These are phyloP conservation scores for Drosophila affinis DNA, from an alignment of 2,888 invertebrate species.

Conservation along the genomic window DNA sequence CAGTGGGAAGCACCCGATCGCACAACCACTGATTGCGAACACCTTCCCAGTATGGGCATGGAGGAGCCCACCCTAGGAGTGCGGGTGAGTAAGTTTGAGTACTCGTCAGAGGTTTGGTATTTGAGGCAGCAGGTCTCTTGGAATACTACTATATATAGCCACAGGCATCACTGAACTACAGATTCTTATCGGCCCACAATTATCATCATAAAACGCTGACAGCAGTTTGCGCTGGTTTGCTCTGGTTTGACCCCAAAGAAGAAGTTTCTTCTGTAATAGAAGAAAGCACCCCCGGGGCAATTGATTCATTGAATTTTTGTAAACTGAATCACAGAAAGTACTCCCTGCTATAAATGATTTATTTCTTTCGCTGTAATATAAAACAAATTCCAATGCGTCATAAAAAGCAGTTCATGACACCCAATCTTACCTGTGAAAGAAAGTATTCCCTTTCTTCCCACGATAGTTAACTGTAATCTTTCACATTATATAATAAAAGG, in stretches of 20 bases:
- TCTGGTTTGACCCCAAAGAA: neutral
- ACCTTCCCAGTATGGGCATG: constrained; percentile 17
- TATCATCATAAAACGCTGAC: neutral
- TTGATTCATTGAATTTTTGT: constrained; percentile 10
- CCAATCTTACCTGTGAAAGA: neutral
- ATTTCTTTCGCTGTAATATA: constrained; percentile 5
- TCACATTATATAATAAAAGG: neutral
- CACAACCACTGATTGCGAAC: constrained; percentile 15
- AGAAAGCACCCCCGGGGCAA: too few species aligned
- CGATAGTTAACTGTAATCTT: neutral
- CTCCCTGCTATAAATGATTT: neutral
- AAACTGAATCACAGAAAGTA: constrained; percentile 11
- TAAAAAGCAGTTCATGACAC: neutral
- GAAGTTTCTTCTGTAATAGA: neutral
- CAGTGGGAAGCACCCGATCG: constrained; percentile 31
- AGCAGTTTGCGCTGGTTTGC: constrained; percentile 16
- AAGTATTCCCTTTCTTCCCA: neutral
- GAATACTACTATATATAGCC: constrained; percentile 33
- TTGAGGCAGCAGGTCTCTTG: constrained; percentile 45
- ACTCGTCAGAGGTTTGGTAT: constrained; percentile 67
- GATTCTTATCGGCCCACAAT: constrained; percentile 11
- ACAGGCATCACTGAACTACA: constrained; percentile 34
- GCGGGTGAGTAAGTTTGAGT: constrained; percentile 24
- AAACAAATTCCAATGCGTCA: constrained; percentile 13
- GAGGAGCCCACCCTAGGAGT: neutral